Conservation (phyloP, 2,888 invertebrate species). For the Rhamnusium bicolor region DNA sequence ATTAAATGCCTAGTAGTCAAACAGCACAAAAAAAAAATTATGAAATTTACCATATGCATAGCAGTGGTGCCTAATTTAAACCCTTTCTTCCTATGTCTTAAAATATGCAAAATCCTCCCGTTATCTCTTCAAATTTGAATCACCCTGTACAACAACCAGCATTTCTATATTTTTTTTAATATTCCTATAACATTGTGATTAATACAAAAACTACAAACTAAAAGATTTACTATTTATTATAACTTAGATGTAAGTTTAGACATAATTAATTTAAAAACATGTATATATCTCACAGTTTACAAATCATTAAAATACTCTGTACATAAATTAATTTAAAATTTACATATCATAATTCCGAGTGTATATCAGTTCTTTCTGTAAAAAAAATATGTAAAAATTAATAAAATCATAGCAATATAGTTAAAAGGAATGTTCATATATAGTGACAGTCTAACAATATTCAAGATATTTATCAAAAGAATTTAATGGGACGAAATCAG, state of each 20-base stretch:
- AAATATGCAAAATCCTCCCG: too few relatives aligned
- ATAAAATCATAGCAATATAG: constrained; percentile 4
- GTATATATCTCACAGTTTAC: constrained; percentile 48
- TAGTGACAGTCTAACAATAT: not conserved
- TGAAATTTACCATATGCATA: too few relatives aligned
- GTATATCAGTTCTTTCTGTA: constrained; percentile 67
- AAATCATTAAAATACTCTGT: constrained; percentile 55
- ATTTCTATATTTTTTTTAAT: too few relatives aligned
- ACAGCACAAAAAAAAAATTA: too few relatives aligned
- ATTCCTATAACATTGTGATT: not conserved
- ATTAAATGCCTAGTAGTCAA: too few relatives aligned
- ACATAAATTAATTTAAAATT: constrained; percentile 54
- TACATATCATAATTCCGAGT: constrained; percentile 65
- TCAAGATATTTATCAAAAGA: too few relatives aligned
- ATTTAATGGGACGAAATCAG: too few relatives aligned
- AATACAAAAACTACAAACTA: constrained; percentile 19
- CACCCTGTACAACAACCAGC: too few relatives aligned
- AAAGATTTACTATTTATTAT: constrained; percentile 43
- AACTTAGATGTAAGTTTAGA: constrained; percentile 16
- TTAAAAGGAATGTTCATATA: not conserved
- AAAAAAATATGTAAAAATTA: constrained; percentile 53
- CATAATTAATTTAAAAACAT: constrained; percentile 36
- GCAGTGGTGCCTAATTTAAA: too few relatives aligned
- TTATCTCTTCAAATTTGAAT: too few relatives aligned
- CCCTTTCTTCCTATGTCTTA: too few relatives aligned